Percentiles rank a stretch among this genome's conserved stretches.
Evolutionary conservation across 2,888 invertebrate species (phyloP).

Genomic region (Ernsta delagoae): DNA sequence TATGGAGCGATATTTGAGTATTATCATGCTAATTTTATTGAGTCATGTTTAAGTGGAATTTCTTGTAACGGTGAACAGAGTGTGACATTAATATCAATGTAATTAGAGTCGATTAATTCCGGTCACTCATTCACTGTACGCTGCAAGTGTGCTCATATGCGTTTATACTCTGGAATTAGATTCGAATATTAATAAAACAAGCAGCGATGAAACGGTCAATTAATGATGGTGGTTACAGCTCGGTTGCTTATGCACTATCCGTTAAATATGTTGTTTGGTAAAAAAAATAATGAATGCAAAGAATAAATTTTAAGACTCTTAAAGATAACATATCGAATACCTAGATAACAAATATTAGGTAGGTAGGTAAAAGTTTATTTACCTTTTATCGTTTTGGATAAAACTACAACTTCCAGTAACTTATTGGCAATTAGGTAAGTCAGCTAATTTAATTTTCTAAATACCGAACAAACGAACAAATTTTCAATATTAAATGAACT

Average conservation of each 20-base stretch:
- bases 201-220: slow-evolving; percentile 75
- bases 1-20: slow-evolving; percentile 55
- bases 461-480: too few relatives aligned
- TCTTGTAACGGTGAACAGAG: slow-evolving; percentile 46
- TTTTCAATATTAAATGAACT: too few relatives aligned
- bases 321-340: too few relatives aligned
- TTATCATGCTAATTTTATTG: slow-evolving; percentile 64
- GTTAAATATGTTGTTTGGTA: background rate
- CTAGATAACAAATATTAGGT: too few relatives aligned
- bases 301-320: too few relatives aligned
- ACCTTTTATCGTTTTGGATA: too few relatives aligned
- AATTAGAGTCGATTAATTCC: slow-evolving; percentile 53
- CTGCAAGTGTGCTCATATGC: slow-evolving; percentile 33
- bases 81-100: slow-evolving; percentile 52
- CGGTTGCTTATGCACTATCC: slow-evolving; percentile 32
- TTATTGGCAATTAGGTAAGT: too few relatives aligned
- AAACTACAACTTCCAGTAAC: too few relatives aligned
- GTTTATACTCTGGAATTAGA: slow-evolving; percentile 50
- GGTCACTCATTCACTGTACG: slow-evolving; percentile 46
- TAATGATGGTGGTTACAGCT: slow-evolving; percentile 70
- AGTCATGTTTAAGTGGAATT: slow-evolving; percentile 39
- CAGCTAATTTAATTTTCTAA: too few relatives aligned
- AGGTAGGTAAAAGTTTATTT: too few relatives aligned
- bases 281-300: too few relatives aligned
- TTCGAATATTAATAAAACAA: slow-evolving; percentile 72